Conservation (phyloP, 2,797 vertebrate species). For the Lagorchestes hirsutus region DNA sequence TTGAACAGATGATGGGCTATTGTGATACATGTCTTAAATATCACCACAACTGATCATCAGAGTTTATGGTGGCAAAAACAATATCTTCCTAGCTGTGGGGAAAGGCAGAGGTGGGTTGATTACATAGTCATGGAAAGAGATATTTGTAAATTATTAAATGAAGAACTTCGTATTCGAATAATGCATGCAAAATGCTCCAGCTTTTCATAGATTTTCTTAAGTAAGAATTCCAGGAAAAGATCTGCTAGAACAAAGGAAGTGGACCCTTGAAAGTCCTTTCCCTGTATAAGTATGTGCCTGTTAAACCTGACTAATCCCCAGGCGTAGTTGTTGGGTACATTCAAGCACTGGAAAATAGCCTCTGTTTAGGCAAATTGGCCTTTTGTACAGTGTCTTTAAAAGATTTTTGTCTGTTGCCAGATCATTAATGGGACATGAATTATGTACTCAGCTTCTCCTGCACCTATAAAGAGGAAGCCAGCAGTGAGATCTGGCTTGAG, state of each 20-base stretch:
- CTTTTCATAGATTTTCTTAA: background rate
- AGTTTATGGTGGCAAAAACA: conserved; percentile 13
- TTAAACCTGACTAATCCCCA: background rate
- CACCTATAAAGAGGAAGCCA: conserved; percentile 56
- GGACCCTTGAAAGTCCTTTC: background rate
- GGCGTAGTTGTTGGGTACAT: background rate
- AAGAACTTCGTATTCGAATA: background rate
- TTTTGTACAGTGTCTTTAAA: conserved; percentile 49
- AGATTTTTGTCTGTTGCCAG: conserved; percentile 64
- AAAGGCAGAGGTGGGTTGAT: conserved; percentile 2
- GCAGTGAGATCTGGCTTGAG: conserved; percentile 45
- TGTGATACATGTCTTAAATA: background rate
- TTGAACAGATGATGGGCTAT: background rate
- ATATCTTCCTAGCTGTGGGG: conserved; percentile 2
- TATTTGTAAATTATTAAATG: conserved; percentile 29
- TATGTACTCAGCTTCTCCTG: conserved; percentile 66
- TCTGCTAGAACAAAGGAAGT: conserved; percentile 14
- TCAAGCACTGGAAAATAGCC: conserved; percentile 35
- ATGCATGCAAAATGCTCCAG: background rate
- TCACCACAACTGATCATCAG: background rate
- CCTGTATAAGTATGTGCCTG: background rate
- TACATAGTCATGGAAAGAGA: conserved; percentile 8
- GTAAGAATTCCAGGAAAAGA: conserved; percentile 12
- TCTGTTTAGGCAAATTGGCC: conserved; percentile 43
- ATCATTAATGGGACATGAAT: conserved; percentile 75